phyloP scores from a whole-genome alignment of 1,140 invertebrate species.

The Ceratosolen solmsi region DNA sequence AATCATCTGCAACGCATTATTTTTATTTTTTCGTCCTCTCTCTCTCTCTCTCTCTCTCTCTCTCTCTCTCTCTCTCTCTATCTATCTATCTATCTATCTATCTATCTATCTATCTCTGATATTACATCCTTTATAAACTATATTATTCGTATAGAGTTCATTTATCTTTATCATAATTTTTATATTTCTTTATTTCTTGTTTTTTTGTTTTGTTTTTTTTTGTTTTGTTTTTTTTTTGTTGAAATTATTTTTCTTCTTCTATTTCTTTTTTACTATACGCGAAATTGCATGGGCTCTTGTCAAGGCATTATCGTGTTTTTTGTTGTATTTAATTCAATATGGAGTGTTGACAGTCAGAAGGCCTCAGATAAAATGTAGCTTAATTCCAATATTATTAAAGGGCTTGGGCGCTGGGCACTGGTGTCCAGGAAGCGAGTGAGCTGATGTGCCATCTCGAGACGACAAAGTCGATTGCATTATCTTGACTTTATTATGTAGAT shows the following conservation, averaged over 20 bases:
- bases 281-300: slow-evolving; percentile 43
- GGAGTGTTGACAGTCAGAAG: slow-evolving; percentile 39
- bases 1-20: neutral
- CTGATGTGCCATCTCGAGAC: neutral
- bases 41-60: slow-evolving; percentile 44
- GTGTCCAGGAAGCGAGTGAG: neutral
- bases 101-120: slow-evolving; percentile 53
- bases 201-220: slow-evolving; percentile 23
- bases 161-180: no score
- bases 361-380: slow-evolving; percentile 19
- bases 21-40: no score
- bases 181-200: neutral
- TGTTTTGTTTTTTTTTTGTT: slow-evolving; percentile 35
- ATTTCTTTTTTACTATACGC: slow-evolving; percentile 11
- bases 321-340: slow-evolving; percentile 15
- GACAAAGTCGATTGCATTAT: neutral
- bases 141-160: slow-evolving; percentile 32
- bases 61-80: slow-evolving; percentile 27
- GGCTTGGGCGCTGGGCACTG: slow-evolving; percentile 20
- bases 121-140: slow-evolving; percentile 49
- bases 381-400: slow-evolving; percentile 12
- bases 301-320: slow-evolving; percentile 47
- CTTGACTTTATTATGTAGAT: neutral
- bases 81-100: neutral
- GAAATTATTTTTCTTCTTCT: neutral